phyloP scores from a whole-genome alignment of 2,797 vertebrate species.

The Choloepus didactylus region DNA sequence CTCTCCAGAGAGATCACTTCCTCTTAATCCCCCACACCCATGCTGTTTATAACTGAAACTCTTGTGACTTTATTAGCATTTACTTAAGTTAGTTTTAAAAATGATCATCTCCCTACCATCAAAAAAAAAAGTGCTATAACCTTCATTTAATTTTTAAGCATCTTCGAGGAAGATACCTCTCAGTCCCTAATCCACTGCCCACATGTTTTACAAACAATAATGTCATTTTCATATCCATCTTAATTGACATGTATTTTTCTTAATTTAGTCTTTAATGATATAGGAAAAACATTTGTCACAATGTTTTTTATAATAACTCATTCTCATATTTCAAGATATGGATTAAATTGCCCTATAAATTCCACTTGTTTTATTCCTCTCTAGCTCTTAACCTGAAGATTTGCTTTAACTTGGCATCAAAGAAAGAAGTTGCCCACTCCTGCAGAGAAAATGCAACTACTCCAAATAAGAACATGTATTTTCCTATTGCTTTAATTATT shows the following conservation, averaged over 20 bases:
- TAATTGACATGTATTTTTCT: not conserved
- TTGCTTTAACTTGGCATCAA: constrained; percentile 8
- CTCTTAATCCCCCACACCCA: not conserved
- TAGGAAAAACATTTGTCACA: not conserved
- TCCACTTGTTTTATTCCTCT: not conserved
- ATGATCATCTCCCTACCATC: not conserved
- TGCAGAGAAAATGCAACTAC: not conserved
- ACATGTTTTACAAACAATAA: not conserved
- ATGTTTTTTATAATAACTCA: constrained; percentile 8
- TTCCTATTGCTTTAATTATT: not conserved
- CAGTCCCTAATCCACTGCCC: not conserved
- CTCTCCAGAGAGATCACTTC: not conserved
- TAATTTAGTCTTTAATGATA: not conserved
- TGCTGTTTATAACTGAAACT: not conserved
- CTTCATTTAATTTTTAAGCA: not conserved
- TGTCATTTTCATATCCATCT: not conserved
- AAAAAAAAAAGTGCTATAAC: not conserved
- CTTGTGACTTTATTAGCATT: not conserved
- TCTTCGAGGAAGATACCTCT: not conserved
- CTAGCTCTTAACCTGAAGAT: not conserved
- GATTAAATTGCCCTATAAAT: constrained; percentile 30
- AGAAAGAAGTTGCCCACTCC: not conserved
- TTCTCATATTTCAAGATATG: not conserved
- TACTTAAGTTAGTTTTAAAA: not conserved
- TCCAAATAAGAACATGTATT: not conserved